Evolutionary conservation across 1,140 invertebrate species (phyloP), one percentile per base, ranked within the genome.

Genomic region (Oryzaephilus surinamensis): DNA sequence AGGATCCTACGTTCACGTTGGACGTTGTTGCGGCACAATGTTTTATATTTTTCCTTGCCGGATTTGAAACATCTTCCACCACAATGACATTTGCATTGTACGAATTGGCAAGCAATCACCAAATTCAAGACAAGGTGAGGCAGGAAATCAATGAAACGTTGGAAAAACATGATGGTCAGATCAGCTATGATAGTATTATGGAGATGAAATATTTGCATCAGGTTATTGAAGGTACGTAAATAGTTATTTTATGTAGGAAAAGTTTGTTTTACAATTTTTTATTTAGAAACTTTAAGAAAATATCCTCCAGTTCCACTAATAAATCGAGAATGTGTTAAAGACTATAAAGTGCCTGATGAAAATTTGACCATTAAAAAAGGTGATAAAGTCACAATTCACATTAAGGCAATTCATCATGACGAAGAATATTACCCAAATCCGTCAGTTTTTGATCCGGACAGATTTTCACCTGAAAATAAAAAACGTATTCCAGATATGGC

Each of bases 381-480:
- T 5, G 67, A 61, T 10, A n/a, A 63, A 1, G 54, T 83, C 1
- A 52, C 72, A 4, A 67, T 84, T 16, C 69, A 76, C 0, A 58
- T 72, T 0, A 60, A 70, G 14, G 69, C 67, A 1, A 58, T 84
- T 16, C 81, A 85, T 38, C 63, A 66, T n/a, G 67, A 76, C 59
- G 60, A 65, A 2, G 44, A 67, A 2, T 58, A 67, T 45, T 79
- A 63, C 59, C 61, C 67, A 1, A 52, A 78, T 19, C 75, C 77
- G 2, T 54, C 71, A 2, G 57, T 57, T 46, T 79, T 79, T 47
- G 60, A 71, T 45, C 77, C 77, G 0, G 72, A 77, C 43, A 55
- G 76, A 47, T 77, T 69, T 38, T 3, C 45, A 52, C 26, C 57
- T 54, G 37, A 43, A 37, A 26, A 66, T 58, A 34, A 45, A 37